Percentiles rank a stretch among this genome's conserved stretches.
phyloP scores from a whole-genome alignment of 2,888 invertebrate species.

The Deladenus siricidicola region DNA sequence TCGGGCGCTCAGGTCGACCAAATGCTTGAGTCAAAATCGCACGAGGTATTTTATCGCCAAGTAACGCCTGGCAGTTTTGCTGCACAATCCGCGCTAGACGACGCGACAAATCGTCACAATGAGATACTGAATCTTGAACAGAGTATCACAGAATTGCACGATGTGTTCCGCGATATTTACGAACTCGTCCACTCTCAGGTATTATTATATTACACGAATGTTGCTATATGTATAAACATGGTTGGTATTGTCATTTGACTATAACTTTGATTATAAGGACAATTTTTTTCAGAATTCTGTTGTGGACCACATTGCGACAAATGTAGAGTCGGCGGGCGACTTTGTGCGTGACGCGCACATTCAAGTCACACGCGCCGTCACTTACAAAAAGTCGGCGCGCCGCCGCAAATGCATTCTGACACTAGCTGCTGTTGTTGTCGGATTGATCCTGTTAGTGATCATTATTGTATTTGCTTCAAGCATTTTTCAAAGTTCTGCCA shows the following conservation, averaged over 20 bases:
- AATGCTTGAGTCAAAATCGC: conserved; percentile 41
- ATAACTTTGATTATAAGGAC: too few relatives aligned
- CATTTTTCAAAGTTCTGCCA: too few relatives aligned
- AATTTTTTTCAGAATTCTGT: conserved; percentile 31
- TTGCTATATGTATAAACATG: neutral
- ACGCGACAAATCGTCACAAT: conserved; percentile 68
- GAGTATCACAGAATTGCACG: conserved; percentile 95
- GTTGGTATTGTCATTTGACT: neutral
- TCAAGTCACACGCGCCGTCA: conserved; percentile 38
- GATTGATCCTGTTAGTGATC: too few relatives aligned
- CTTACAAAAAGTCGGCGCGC: conserved; percentile 44
- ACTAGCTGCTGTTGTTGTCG: conserved; percentile 16
- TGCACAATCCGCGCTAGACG: conserved; percentile 43
- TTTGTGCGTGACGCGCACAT: conserved; percentile 4
- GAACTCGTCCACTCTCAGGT: conserved; percentile 69
- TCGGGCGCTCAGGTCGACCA: conserved; percentile 38
- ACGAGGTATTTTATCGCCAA: conserved; percentile 46
- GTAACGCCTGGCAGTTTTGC: conserved; percentile 44
- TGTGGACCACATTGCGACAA: conserved; percentile 42
- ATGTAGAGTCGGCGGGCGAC: conserved; percentile 36
- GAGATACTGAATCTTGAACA: conserved; percentile 99
- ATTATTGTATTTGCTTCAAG: too few relatives aligned
- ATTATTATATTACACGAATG: too few relatives aligned
- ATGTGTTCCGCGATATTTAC: conserved; percentile 99
- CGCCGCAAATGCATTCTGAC: conserved; percentile 34